Evolutionary conservation across 2,113 vertebrate genomes (phyloP), one percentile per base, ranked within the genome.

Genomic region (Lampris incognitus): DNA sequence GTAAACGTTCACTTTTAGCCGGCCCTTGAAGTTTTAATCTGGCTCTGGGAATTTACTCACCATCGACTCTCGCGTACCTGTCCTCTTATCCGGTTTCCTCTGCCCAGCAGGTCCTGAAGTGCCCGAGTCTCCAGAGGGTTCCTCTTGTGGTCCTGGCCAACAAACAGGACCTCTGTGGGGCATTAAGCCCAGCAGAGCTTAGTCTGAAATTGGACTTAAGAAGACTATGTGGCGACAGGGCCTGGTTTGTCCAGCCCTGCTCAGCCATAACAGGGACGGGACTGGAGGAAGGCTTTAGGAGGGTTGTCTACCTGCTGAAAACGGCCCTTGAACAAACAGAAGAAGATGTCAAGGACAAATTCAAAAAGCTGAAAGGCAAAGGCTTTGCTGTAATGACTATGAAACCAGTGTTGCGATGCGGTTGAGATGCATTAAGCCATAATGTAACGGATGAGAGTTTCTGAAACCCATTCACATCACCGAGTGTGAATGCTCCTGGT

Each of bases 161-260:
- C 92, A 98, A 97, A 74, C 97, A 98, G 81, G 97, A 97, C 9
- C 5, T 96, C 39, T 92, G 88, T 0, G 93, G 94, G 48, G 95
- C 96, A 50, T 62, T 95, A 56, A 93, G 82, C 0, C 92, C 94
- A 0, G 92, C 94, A 66, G 93, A 94, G 7, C 76, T 98, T 72
- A 96, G 95, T 41, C 89, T 89, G 79, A 94, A 62, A 48, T 91
- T 98, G 61, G 89, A 92, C 5, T 57, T 98, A 80, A 88, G 89
- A 66, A 92, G 91, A 62, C 54, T 91, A 50, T 98, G 96, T 71
- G 92, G 93, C 1, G 92, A 95, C 87, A 92, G 95, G 52, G 87
- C 85, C 55, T 98, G 97, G 97, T 97, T 95, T 1, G 94, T 98
- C 58, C 96, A 98, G 57, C 95, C 96, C 8, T 98, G 97, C 57